Base-by-base conservation (phyloP, 2,113 vertebrate genomes). In the Echinops telfairi region DNA sequence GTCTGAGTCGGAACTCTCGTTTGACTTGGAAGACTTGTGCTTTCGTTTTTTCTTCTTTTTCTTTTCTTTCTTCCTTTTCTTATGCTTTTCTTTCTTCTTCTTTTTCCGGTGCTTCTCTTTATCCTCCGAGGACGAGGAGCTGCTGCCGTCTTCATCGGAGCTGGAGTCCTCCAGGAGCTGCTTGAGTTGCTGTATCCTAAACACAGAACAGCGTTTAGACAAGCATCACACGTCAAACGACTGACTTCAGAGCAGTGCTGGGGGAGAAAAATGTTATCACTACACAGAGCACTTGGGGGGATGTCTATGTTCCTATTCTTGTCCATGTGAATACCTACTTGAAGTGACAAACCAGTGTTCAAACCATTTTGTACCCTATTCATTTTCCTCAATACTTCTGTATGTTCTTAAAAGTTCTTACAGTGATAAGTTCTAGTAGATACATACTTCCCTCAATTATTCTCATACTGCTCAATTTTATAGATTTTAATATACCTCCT, bases 101-200 rank as follows among this genome's bases (percentile, higher is more conserved):
- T 98, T 98, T 76, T 98, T 98, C 93, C 98, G 98, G 60, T 97
- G 97, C 71, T 96, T 97, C 80, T 97, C 96, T 87, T 92, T 96
- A 68, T 84, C 68, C 33, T 97, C 97, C 6, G 98, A 98, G 43
- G 98, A 98, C 43, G 97, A 98, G 57, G 98, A 98, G 83, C 94
- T 96, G 94, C 98, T 98, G 71, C 97, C 97, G 20, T 98, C 97
- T 0, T 99, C 98, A 77, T 98, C 98, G 22, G 99, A 99, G 86
- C 99, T 99, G 90, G 99, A 99, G 94, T 99, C 99, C 89, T 99
- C 99, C 33, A 99, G 98, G 60, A 99, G 98, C 96, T 99, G 98
- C 96, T 98, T 99, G 78, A 99, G 97, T 94, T 99, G 99, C 97
- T 99, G 98, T 97, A 99, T 99, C 98, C 99, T 99, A 92, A 71